Conservation (phyloP, 2,888 invertebrate genomes). For the Coelopa pilipes region DNA sequence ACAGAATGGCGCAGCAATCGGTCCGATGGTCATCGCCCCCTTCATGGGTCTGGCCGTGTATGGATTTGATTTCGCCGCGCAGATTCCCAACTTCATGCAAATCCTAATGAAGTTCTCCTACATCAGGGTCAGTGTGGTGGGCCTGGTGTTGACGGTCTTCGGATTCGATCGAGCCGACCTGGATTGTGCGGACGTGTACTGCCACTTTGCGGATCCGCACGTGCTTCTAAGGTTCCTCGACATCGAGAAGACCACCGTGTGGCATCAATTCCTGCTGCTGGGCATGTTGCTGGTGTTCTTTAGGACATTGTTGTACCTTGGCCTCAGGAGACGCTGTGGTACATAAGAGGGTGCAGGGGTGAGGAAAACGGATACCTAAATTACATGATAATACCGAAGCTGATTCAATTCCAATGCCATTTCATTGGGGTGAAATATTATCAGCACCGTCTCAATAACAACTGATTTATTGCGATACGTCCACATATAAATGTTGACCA, state of each 20-base stretch:
- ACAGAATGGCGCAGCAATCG: slow-evolving; percentile 77
- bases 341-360: slow-evolving; percentile 48
- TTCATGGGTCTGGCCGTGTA: slow-evolving; percentile 76
- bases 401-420: no score
- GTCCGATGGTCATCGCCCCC: slow-evolving; percentile 74
- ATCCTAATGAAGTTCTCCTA: slow-evolving; percentile 75
- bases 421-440: no score
- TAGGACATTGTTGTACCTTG: slow-evolving; percentile 71
- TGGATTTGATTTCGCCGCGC: slow-evolving; percentile 76
- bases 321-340: slow-evolving; percentile 69
- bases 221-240: slow-evolving; percentile 73
- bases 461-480: no score
- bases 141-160: slow-evolving; percentile 73
- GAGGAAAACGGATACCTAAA: no score
- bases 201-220: slow-evolving; percentile 75
- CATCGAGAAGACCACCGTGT: slow-evolving; percentile 70
- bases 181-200: slow-evolving; percentile 73
- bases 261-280: slow-evolving; percentile 70
- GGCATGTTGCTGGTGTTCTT: slow-evolving; percentile 70
- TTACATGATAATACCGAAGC: no score
- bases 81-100: slow-evolving; percentile 73
- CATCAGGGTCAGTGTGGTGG: slow-evolving; percentile 74
- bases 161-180: slow-evolving; percentile 72
- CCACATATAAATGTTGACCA: no score
- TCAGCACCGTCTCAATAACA: no score